These are phyloP conservation scores for Ectropis grisescens DNA, from an alignment of 1,140 invertebrate species.

Conservation along the genomic window DNA sequence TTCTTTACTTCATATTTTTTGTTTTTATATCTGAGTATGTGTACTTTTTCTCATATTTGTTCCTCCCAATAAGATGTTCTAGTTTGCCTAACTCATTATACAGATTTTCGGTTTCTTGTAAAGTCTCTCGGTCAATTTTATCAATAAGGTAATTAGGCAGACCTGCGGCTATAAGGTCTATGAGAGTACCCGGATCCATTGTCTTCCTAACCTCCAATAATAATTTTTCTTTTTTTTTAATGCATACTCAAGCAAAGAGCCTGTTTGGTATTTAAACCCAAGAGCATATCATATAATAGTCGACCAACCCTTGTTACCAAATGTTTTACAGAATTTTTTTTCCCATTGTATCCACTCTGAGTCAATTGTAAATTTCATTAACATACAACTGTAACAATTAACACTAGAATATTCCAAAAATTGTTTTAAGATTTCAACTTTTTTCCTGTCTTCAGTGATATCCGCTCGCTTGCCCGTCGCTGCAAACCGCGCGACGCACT, in stretches of 20 bases:
- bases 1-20: not conserved
- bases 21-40: not conserved
- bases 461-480: too few relatives aligned
- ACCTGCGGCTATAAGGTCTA: conserved; percentile 1
- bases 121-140: not conserved
- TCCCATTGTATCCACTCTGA: conserved; percentile 4
- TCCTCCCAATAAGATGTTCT: conserved; percentile 1
- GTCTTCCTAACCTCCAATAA: conserved; percentile 4
- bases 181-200: conserved; percentile 2
- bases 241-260: conserved; percentile 2
- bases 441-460: conserved; percentile 18
- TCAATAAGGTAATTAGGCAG: conserved; percentile 1
- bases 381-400: conserved; percentile 24
- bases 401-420: conserved; percentile 22
- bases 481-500: too few relatives aligned
- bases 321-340: conserved; percentile 3
- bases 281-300: not conserved
- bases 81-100: conserved; percentile 1
- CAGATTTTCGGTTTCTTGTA: conserved; percentile 1
- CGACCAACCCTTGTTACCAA: conserved; percentile 3
- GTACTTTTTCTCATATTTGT: not conserved
- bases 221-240: conserved; percentile 5
- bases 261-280: conserved; percentile 1
- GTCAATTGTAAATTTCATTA: conserved; percentile 16
- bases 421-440: conserved; percentile 29